Percentiles rank a stretch among this genome's conserved stretches.
phyloP scores from a whole-genome alignment of 2,888 invertebrate species.

The Empis stercorea region DNA sequence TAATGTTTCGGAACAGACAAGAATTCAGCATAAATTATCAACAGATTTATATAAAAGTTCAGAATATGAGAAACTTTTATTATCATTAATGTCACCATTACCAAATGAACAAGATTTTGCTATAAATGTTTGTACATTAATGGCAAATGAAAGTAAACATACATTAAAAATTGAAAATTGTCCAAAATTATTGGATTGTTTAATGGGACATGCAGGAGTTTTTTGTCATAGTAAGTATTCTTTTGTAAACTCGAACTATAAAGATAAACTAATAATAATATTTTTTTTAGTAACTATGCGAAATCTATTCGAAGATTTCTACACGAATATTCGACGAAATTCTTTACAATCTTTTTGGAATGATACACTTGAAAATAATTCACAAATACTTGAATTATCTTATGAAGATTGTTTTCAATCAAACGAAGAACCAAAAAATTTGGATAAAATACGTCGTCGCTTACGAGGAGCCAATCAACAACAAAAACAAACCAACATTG shows the following conservation, averaged over 20 bases:
- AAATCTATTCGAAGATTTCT: slow-evolving; percentile 52
- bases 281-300: slow-evolving; percentile 44
- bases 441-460: background rate
- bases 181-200: slow-evolving; percentile 73
- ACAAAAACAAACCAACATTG: background rate
- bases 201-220: slow-evolving; percentile 89
- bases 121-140: slow-evolving; percentile 88
- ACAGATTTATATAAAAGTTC: slow-evolving; percentile 52
- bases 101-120: slow-evolving; percentile 99
- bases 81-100: slow-evolving; percentile 86
- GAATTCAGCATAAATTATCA: slow-evolving; percentile 54
- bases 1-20: slow-evolving; percentile 49
- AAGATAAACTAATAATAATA: too few species aligned
- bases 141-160: slow-evolving; percentile 89
- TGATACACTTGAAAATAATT: slow-evolving; percentile 41
- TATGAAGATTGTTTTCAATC: slow-evolving; percentile 22
- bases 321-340: slow-evolving; percentile 48
- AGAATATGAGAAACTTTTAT: slow-evolving; percentile 75
- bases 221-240: slow-evolving; percentile 66
- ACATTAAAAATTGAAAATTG: slow-evolving; percentile 73
- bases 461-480: background rate
- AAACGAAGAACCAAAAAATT: slow-evolving; percentile 13
- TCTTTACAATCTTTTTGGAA: slow-evolving; percentile 65
- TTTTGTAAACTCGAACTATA: too few species aligned
- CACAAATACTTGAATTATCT: slow-evolving; percentile 32